A percentile compares a stretch with the other conserved stretches of the same genome.
Evolutionary conservation across 2,113 vertebrate species (phyloP).

Genomic region (Callithrix jacchus): DNA sequence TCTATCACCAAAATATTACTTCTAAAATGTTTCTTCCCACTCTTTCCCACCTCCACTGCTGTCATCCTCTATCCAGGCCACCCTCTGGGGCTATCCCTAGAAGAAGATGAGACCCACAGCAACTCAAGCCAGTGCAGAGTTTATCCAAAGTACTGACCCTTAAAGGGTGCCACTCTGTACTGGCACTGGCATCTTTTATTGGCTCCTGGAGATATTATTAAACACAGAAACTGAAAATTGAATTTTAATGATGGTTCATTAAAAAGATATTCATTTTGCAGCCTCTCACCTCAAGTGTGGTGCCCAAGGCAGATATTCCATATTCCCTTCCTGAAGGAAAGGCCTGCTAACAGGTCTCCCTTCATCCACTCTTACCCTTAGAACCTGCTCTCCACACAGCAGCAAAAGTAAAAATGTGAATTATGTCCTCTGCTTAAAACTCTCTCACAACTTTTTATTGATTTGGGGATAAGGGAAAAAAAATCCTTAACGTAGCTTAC

Average conservation of each 20-base stretch:
- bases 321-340: neutral
- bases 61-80: neutral
- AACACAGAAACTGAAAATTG: neutral
- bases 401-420: neutral
- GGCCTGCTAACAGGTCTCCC: neutral
- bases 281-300: neutral
- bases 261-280: neutral
- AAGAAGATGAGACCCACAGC: neutral
- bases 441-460: neutral
- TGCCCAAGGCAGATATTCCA: neutral
- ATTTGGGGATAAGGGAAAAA: neutral
- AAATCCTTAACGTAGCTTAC: neutral
- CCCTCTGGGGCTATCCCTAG: neutral
- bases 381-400: neutral
- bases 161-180: neutral
- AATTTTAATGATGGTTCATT: neutral
- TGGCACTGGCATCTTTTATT: neutral
- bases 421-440: neutral
- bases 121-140: neutral
- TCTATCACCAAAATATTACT: neutral
- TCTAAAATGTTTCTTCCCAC: neutral
- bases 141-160: neutral
- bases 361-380: neutral
- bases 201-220: neutral
- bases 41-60: neutral